Base-by-base conservation (phyloP, 2,888 invertebrate genomes). In the Cyclophora albipunctata region DNA sequence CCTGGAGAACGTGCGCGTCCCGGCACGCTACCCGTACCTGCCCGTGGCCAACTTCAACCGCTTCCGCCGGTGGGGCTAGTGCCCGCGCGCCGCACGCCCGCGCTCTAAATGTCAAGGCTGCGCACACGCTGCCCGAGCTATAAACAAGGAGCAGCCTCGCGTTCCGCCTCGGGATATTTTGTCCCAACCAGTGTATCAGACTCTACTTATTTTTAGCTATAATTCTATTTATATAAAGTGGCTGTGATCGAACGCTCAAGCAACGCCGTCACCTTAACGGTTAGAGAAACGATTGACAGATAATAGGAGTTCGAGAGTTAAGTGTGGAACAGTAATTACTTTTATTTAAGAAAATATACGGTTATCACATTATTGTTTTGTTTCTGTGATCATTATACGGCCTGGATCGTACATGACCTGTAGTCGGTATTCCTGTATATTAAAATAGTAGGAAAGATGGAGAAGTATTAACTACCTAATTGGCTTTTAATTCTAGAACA, bases 31-130 rank as follows among this genome's bases (percentile, higher is more conserved):
- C 63, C 87, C 88, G 34, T 88, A 88, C 67, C 75, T 87, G 51
- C 79, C 86, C 42, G 84, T 86, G 58, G 78, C 83, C 52, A 77
- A 69, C 55, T 84, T 78, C 68, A 82, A 75, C 70, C 78, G 86
- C 55, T 80, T 83, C 71, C 86, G 87, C 58, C 84, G 85, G 56
- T 85, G 86, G 84, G 86, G 86, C 80, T 84, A 85, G 78, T 72
- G 76, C 67, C 75, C 74, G 66, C 52, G 58, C 54, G 55, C 46
- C 57, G 55, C 58, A 54, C 55, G 61, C 60, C 55, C 61, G 61
- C 63, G 64, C 56, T 59, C 58, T 75, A 78, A 85, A 86, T 85
- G 84, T 83, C 85, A 86, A 86, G 86, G 87, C 70, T 81, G 73
- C 76, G 72, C 66, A 70, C 76, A 69, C 71, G 71, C 70, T 69